phyloP scores from a whole-genome alignment of 1,140 invertebrate genomes.

The Heliconius hermathena region DNA sequence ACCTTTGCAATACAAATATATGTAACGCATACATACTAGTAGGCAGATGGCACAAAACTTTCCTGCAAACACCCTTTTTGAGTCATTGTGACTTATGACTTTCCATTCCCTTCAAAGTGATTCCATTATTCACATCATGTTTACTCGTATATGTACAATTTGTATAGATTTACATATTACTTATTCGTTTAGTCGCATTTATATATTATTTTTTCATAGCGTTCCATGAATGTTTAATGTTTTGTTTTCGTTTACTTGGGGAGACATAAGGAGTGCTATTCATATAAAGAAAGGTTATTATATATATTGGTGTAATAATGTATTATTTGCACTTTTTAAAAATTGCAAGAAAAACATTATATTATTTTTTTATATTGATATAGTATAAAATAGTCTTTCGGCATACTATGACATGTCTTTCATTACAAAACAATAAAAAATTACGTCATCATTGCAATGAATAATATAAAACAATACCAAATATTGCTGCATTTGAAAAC shows the following conservation, averaged over 20 bases:
- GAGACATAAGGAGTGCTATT: neutral
- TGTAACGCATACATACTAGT: neutral
- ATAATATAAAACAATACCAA: too few species aligned
- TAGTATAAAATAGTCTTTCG: too few species aligned
- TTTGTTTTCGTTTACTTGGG: neutral
- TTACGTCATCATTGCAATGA: too few species aligned
- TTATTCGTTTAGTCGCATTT: neutral
- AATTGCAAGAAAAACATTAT: too few species aligned
- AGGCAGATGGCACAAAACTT: constrained; percentile 1
- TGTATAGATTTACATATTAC: constrained; percentile 14
- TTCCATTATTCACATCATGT: constrained; percentile 15
- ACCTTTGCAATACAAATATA: neutral
- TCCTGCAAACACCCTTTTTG: constrained; percentile 9
- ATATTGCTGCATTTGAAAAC: too few species aligned
- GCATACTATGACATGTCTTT: too few species aligned
- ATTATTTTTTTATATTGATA: too few species aligned
- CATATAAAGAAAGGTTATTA: too few species aligned
- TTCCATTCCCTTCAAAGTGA: constrained; percentile 21
- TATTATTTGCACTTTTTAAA: too few species aligned
- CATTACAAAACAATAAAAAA: too few species aligned
- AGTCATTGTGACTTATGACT: constrained; percentile 11
- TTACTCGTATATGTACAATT: neutral
- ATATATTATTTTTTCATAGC: neutral
- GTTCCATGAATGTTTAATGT: neutral
- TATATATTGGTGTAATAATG: too few species aligned